Evolutionary conservation across 2,113 vertebrate species (phyloP), one percentile per base, ranked within the genome.

Genomic region (Aythya baeri): DNA sequence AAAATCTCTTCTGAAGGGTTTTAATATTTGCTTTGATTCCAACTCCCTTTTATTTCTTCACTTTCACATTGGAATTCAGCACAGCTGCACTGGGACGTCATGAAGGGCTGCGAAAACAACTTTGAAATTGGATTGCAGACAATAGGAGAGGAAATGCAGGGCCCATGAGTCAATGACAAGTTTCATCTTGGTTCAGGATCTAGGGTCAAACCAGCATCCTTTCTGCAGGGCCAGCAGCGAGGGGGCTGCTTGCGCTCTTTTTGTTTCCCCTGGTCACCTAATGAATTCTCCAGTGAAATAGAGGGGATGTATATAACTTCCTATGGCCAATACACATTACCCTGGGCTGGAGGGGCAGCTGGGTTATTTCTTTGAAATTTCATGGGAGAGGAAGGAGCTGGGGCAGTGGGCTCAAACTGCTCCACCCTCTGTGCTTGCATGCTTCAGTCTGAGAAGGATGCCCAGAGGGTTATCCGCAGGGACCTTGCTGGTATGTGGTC

Each of bases 61-160:
- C 50, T 94, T 95, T 76, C 74, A 59, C 41, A 1, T 21, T 92
- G 92, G 88, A 96, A 94, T 92, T 93, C 68, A 92, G 83, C 92
- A 85, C 96, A 95, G 96, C 96, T 97, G 96, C 70, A 66, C 41
- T 76, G 63, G 71, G 74, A 95, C 13, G 8, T 94, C 93, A 87
- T 2, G 1, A 86, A 95, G 66, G 71, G 67, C 86, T 96, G 70
- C 0, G 0, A 92, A 95, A 96, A 91, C 88, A 94, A 68, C 88
- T 95, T 95, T 87, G 88, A 92, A 96, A 93, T 70, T 91, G 92
- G 80, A 90, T 87, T 83, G 92, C 70, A 88, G 70, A 96, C 90
- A 96, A 95, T 92, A 89, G 81, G 41, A 94, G 36, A 92, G 96
- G 94, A 96, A 97, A 92, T 84, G 44, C 86, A 90, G 77, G 80